Evolutionary conservation across 2,113 vertebrate species (phyloP).

Genomic region (Ursus arctos): DNA sequence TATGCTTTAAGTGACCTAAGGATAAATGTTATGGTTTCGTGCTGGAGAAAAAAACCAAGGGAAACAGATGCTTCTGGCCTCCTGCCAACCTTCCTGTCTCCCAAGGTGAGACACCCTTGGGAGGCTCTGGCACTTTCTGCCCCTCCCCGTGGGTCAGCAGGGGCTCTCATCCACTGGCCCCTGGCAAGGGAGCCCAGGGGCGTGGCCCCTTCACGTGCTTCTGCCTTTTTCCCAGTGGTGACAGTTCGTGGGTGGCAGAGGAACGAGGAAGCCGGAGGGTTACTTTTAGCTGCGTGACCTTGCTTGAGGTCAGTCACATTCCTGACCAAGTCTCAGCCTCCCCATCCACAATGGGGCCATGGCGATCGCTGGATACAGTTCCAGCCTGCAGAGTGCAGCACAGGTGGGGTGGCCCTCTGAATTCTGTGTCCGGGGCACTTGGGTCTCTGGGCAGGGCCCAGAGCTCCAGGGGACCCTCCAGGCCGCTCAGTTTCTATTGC

Average conservation of each 20-base stretch:
- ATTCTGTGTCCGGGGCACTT: not conserved
- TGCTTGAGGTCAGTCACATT: not conserved
- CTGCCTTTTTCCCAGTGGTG: not conserved
- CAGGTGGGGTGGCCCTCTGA: not conserved
- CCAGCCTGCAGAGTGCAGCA: not conserved
- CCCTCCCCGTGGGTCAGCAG: not conserved
- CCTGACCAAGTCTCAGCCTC: not conserved
- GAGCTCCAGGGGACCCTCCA: no score
- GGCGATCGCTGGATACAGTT: not conserved
- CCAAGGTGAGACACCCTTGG: not conserved
- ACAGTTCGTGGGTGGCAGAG: not conserved
- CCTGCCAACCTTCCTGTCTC: not conserved
- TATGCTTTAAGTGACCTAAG: slow-evolving; percentile 69
- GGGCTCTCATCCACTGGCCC: not conserved
- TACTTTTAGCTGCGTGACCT: not conserved
- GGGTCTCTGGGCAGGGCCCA: not conserved
- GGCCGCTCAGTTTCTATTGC: not conserved
- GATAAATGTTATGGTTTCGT: not conserved
- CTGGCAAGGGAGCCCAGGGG: not conserved
- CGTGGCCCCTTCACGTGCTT: fast-evolving
- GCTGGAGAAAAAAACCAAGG: not conserved
- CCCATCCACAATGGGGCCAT: fast-evolving
- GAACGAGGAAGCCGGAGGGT: not conserved
- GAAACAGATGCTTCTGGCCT: not conserved
- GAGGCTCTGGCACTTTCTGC: not conserved